Evolutionary conservation across 2,888 invertebrate genomes (phyloP).

Genomic region (Linnaemya vulpina): DNA sequence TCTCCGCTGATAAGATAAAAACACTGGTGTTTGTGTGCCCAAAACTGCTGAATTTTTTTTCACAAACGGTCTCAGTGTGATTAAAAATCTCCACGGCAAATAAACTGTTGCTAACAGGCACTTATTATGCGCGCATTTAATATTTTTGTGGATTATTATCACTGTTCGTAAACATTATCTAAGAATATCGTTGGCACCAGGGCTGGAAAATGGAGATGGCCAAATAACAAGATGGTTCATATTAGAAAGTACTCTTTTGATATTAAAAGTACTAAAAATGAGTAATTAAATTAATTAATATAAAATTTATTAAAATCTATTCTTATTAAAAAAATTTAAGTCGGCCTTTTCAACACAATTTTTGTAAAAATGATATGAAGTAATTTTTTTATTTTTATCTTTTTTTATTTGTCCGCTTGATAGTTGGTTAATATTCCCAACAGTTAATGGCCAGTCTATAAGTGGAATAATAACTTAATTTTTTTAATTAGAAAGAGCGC

Average conservation of each 20-base stretch:
- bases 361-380: too few species aligned
- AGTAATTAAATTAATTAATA: not conserved
- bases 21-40: conserved; percentile 18
- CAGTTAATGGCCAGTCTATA: too few species aligned
- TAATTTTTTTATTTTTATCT: too few species aligned
- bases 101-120: conserved; percentile 41
- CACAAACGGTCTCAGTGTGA: not conserved
- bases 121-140: conserved; percentile 5
- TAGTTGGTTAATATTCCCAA: too few species aligned
- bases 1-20: conserved; percentile 61
- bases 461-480: too few species aligned
- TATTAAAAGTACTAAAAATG: not conserved
- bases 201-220: not conserved
- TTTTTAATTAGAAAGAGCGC: too few species aligned
- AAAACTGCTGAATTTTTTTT: not conserved
- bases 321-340: not conserved
- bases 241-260: not conserved
- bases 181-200: conserved; percentile 9
- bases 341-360: too few species aligned
- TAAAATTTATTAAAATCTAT: not conserved
- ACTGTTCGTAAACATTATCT: conserved; percentile 11
- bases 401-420: too few species aligned
- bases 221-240: not conserved
- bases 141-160: conserved; percentile 11
- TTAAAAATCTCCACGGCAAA: not conserved